phyloP scores from a whole-genome alignment of 1,140 invertebrate genomes.

The Lordiphosa mommai region DNA sequence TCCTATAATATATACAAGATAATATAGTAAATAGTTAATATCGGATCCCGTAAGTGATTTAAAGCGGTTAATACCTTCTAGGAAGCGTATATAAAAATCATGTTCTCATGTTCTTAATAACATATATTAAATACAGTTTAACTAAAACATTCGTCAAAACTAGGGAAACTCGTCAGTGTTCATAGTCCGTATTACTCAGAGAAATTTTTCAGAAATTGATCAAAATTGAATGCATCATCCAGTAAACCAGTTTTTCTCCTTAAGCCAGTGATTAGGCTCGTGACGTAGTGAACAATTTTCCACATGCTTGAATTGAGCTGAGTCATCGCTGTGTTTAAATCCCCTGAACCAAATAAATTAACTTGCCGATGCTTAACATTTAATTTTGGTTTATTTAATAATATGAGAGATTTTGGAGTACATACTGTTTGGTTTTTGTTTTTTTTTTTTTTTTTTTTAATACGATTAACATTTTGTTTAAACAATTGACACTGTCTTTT shows the following conservation, averaged over 20 bases:
- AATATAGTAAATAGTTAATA: too few relatives aligned
- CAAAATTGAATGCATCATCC: neutral
- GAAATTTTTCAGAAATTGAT: neutral
- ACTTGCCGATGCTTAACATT: conserved; percentile 38
- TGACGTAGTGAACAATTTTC: too few relatives aligned
- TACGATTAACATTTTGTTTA: conserved; percentile 26
- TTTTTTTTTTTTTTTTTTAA: conserved; percentile 45
- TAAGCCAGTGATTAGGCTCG: conserved; percentile 6
- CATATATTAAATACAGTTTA: too few relatives aligned
- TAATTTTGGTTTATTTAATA: conserved; percentile 56
- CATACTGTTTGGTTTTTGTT: conserved; percentile 33
- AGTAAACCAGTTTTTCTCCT: neutral
- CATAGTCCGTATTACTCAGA: neutral
- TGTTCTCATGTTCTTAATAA: too few relatives aligned
- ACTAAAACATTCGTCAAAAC: too few relatives aligned
- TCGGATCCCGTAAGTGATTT: too few relatives aligned
- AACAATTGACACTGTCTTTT: conserved; percentile 55
- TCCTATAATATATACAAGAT: too few relatives aligned
- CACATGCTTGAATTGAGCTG: conserved; percentile 12
- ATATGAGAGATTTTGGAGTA: conserved; percentile 49
- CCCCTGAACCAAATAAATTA: conserved; percentile 1
- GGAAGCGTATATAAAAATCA: too few relatives aligned
- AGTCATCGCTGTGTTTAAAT: conserved; percentile 51
- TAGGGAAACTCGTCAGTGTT: too few relatives aligned
- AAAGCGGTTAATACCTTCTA: too few relatives aligned